Conservation (phyloP, 2,797 vertebrate species). For the Delichon dasypus region DNA sequence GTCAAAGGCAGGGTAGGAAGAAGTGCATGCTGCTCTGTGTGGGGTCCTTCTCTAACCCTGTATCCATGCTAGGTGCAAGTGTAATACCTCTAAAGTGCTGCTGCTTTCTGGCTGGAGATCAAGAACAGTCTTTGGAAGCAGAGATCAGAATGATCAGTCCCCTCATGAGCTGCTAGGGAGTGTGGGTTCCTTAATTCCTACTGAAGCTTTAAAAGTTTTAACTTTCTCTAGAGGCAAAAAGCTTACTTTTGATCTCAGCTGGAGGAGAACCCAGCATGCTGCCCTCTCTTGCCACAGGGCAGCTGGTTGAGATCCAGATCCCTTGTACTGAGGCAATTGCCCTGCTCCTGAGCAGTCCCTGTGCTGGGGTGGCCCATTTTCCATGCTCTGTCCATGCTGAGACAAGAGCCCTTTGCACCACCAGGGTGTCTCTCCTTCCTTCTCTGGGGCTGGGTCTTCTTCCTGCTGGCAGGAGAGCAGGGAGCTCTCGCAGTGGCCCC, state of each 20-base stretch:
- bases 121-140: neutral
- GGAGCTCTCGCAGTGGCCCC: neutral
- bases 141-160: neutral
- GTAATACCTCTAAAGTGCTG: neutral
- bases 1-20: neutral
- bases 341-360: neutral
- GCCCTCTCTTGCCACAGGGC: neutral
- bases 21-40: constrained; percentile 50
- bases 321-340: neutral
- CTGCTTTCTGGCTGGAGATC: constrained; percentile 15
- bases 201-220: neutral
- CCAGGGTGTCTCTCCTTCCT: neutral
- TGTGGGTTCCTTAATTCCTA: neutral
- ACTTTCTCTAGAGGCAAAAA: neutral
- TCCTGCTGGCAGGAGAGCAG: neutral
- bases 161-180: neutral
- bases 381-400: neutral
- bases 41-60: neutral
- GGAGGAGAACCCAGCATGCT: neutral
- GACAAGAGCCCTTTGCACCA: neutral
- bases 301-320: neutral
- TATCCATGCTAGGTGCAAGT: neutral
- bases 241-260: neutral
- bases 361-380: neutral
- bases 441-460: neutral